Evolutionary conservation across 2,797 vertebrate genomes (phyloP).

Genomic region (Chromis chromis): DNA sequence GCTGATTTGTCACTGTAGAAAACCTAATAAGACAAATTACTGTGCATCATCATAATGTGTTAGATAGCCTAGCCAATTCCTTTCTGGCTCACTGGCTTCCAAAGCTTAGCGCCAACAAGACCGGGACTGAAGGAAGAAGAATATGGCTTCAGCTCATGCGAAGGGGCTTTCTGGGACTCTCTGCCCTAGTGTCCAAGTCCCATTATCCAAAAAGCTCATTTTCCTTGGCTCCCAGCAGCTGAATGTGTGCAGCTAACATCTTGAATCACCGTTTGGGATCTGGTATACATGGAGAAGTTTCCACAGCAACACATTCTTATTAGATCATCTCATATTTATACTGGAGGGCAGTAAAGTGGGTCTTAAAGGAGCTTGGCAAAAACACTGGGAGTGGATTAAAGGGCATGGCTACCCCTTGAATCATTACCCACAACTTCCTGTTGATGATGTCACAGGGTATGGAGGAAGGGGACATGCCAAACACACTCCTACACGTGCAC

Average conservation of each 20-base stretch:
- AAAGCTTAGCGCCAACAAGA: conserved; percentile 44
- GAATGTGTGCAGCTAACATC: conserved; percentile 75
- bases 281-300: conserved; percentile 76
- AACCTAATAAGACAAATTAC: conserved; percentile 29
- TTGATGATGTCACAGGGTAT: conserved; percentile 50
- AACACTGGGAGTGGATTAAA: conserved; percentile 51
- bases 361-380: conserved; percentile 60
- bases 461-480: background rate
- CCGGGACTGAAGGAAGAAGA: conserved; percentile 40
- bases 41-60: conserved; percentile 20
- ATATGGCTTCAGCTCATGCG: conserved; percentile 43
- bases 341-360: conserved; percentile 56
- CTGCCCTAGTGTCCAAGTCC: conserved; percentile 52
- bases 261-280: conserved; percentile 77
- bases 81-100: conserved; percentile 35
- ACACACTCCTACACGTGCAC: conserved; percentile 6
- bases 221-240: conserved; percentile 70
- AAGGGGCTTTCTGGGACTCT: conserved; percentile 66
- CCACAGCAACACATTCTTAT: conserved; percentile 81
- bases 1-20: conserved; percentile 18
- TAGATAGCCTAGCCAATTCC: conserved; percentile 39
- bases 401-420: conserved; percentile 35
- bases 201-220: conserved; percentile 77
- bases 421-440: conserved; percentile 61
- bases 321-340: conserved; percentile 76